Percentiles rank a stretch among this genome's conserved stretches.
These are phyloP conservation scores for Acleris emargana DNA, from an alignment of 2,888 invertebrate species.

Conservation along the genomic window DNA sequence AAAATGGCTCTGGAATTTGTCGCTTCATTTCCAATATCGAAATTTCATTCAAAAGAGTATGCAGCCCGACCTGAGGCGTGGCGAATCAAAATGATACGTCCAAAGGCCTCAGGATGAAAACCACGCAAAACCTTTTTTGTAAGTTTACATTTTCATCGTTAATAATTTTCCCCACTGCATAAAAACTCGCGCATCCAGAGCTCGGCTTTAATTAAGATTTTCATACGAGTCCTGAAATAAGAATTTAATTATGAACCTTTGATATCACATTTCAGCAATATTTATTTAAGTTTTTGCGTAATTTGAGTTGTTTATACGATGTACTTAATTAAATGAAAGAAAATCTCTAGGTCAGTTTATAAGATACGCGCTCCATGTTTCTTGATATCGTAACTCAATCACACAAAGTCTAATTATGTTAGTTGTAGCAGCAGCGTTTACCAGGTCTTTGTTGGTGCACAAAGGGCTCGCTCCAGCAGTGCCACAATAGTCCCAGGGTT, in stretches of 20 bases:
- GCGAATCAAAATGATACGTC: slow-evolving; percentile 43
- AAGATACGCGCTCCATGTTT: too few relatives aligned
- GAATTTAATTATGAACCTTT: slow-evolving; percentile 42
- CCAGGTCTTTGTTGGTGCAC: slow-evolving; percentile 7
- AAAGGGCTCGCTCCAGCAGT: slow-evolving; percentile 10
- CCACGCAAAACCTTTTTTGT: slow-evolving; percentile 20
- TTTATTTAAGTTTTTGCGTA: too few relatives aligned
- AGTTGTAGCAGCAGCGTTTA: slow-evolving; percentile 1
- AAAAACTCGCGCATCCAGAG: slow-evolving; percentile 18
- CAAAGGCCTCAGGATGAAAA: slow-evolving; percentile 30
- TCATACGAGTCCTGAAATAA: slow-evolving; percentile 45
- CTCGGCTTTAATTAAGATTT: slow-evolving; percentile 47
- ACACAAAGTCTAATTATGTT: slow-evolving; percentile 1
- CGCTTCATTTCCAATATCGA: slow-evolving; percentile 22
- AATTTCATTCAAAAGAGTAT: slow-evolving; percentile 41
- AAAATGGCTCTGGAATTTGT: slow-evolving; percentile 9
- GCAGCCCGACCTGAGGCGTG: slow-evolving; percentile 39
- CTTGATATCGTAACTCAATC: not conserved
- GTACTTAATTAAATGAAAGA: too few relatives aligned
- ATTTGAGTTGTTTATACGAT: too few relatives aligned
- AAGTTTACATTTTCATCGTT: slow-evolving; percentile 16
- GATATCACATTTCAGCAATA: too few relatives aligned
- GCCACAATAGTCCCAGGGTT: slow-evolving; percentile 17
- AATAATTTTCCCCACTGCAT: slow-evolving; percentile 17
- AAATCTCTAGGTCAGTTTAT: too few relatives aligned